These are phyloP conservation scores for Remorina albescens DNA, from an alignment of 2,797 vertebrate genomes.

Conservation along the genomic window DNA sequence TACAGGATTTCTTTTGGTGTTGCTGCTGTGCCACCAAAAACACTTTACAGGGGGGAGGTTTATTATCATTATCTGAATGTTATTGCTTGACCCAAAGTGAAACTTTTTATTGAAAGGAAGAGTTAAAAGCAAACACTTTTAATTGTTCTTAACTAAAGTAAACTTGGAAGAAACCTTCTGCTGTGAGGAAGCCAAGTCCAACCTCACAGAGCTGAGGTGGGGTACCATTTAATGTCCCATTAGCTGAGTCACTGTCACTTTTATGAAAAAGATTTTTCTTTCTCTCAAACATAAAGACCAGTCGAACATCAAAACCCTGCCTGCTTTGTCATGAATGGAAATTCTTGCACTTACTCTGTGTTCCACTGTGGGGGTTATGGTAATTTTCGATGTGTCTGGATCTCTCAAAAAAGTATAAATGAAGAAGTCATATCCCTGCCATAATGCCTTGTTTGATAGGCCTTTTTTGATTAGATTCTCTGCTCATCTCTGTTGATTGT, in stretches of 20 bases:
- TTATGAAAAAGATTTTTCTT: slow-evolving; percentile 21
- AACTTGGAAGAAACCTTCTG: not conserved
- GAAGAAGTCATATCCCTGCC: not conserved
- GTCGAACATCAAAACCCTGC: slow-evolving; percentile 7
- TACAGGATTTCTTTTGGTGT: slow-evolving; percentile 30
- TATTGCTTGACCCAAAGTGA: slow-evolving; percentile 31
- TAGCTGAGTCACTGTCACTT: not conserved
- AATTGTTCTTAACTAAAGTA: slow-evolving; percentile 25
- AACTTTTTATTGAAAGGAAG: slow-evolving; percentile 30
- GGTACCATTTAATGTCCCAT: not conserved
- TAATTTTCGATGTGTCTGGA: not conserved
- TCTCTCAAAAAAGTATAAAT: not conserved
- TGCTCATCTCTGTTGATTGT: not conserved
- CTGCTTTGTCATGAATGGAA: not conserved
- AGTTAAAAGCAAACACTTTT: slow-evolving; percentile 31
- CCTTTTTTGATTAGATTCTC: not conserved
- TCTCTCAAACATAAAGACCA: slow-evolving; percentile 12
- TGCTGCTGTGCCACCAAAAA: slow-evolving; percentile 18
- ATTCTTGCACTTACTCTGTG: slow-evolving; percentile 12
- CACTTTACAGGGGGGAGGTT: slow-evolving; percentile 11
- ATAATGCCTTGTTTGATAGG: not conserved
- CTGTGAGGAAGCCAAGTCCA: not conserved
- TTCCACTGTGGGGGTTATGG: not conserved
- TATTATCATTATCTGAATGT: slow-evolving; percentile 39
- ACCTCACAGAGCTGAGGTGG: not conserved